Evolutionary conservation across 2,888 invertebrate genomes (phyloP).

Genomic region (Sminthurinus aureus): DNA sequence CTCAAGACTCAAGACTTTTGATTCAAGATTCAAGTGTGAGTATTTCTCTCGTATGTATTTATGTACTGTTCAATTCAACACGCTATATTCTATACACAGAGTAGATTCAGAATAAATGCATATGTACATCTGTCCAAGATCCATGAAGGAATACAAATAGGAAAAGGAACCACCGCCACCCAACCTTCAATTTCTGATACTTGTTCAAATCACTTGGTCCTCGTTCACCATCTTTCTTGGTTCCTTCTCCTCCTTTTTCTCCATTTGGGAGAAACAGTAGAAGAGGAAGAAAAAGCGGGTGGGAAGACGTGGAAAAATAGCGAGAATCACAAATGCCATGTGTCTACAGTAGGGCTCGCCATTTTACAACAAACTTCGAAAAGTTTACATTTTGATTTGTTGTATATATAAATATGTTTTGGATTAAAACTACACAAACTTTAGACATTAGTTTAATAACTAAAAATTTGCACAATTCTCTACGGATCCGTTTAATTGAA

Average conservation of each 20-base stretch:
- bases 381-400: too few species aligned
- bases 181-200: constrained; percentile 2
- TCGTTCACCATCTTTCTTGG: too few species aligned
- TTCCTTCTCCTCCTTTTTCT: not conserved
- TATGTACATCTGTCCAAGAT: too few species aligned
- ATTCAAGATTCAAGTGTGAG: constrained; percentile 4
- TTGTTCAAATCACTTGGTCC: not conserved
- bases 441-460: too few species aligned
- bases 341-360: constrained; percentile 6
- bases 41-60: not conserved
- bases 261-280: not conserved
- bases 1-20: not conserved
- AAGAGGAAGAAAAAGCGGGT: not conserved
- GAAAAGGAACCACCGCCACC: not conserved
- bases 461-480: too few species aligned
- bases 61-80: not conserved
- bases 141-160: too few species aligned
- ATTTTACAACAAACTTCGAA: too few species aligned
- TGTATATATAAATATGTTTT: too few species aligned
- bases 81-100: too few species aligned
- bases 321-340: constrained; percentile 5
- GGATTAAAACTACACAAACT: too few species aligned
- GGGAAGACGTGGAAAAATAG: not conserved
- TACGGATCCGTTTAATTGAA: too few species aligned
- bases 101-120: too few species aligned